A percentile compares a stretch with the other conserved stretches of the same genome.
phyloP scores from a whole-genome alignment of 2,113 vertebrate species.

The Gavia stellata region DNA sequence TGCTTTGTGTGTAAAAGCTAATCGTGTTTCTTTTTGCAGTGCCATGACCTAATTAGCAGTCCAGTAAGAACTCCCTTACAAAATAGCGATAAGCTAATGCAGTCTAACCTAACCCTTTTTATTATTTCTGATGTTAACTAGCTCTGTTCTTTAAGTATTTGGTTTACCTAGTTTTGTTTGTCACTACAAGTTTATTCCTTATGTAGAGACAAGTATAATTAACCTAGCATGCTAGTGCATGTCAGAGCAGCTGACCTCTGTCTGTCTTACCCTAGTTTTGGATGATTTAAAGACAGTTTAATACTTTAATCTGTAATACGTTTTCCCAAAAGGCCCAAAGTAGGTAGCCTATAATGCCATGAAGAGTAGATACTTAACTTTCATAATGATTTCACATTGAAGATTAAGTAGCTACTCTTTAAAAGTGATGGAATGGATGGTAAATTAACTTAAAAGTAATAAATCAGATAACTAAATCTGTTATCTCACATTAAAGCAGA shows the following conservation, averaged over 20 bases:
- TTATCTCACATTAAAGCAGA: not conserved
- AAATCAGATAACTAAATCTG: not conserved
- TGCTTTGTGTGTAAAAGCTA: not conserved
- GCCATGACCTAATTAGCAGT: not conserved
- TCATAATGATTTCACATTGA: not conserved
- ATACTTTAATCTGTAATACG: conserved; percentile 11
- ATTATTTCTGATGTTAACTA: not conserved
- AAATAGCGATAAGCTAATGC: not conserved
- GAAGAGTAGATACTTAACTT: not conserved
- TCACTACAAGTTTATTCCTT: not conserved
- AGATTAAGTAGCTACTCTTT: conserved; percentile 3
- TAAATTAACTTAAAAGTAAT: not conserved
- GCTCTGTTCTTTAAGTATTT: not conserved
- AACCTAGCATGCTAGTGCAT: not conserved
- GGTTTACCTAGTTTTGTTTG: not conserved
- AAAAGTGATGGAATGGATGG: not conserved
- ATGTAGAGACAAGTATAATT: not conserved
- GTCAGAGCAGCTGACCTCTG: conserved; percentile 1
- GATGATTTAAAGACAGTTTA: conserved; percentile 14
- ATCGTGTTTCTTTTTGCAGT: not conserved
- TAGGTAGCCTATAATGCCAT: not conserved
- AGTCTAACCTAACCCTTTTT: not conserved
- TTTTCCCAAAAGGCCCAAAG: not conserved
- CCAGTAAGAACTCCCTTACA: not conserved
- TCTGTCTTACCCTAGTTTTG: not conserved